Evolutionary conservation across 2,113 vertebrate species (phyloP).

Genomic region (Gnathonemus echidnorhynchus): DNA sequence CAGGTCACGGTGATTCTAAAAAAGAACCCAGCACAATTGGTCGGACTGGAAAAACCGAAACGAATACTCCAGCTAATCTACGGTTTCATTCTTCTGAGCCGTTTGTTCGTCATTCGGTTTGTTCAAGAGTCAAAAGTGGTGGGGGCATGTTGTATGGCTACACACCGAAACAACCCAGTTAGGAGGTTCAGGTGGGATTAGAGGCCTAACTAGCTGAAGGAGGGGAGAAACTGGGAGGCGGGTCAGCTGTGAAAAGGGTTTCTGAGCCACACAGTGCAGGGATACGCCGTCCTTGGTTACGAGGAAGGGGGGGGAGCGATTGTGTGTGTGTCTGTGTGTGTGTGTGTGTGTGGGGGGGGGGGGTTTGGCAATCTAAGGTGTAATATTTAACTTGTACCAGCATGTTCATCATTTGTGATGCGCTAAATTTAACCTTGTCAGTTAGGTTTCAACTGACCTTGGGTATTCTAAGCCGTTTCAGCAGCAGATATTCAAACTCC

Average conservation of each 20-base stretch:
- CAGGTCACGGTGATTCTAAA: not conserved
- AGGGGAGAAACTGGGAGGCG: not conserved
- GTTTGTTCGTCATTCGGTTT: not conserved
- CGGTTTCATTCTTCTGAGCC: not conserved
- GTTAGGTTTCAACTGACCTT: not conserved
- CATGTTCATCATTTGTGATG: not conserved
- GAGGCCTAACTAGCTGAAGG: not conserved
- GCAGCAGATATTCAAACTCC: not conserved
- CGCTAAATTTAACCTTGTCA: not conserved
- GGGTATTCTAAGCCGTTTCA: not conserved
- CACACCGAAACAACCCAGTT: not conserved
- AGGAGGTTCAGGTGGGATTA: not conserved
- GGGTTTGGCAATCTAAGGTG: not conserved
- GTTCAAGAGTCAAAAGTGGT: constrained; percentile 1
- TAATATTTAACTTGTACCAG: not conserved
- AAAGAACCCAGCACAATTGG: not conserved
- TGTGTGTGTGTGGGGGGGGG: not conserved
- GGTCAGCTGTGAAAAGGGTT: not conserved
- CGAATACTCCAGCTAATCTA: not conserved
- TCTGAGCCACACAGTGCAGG: not conserved
- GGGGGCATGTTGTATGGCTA: not conserved
- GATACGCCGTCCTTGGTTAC: not conserved
- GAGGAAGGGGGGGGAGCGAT: not conserved
- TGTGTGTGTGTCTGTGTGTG: not conserved
- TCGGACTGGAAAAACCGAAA: not conserved